A percentile compares a stretch with the other conserved stretches of the same genome.
Evolutionary conservation across 2,113 vertebrate species (phyloP).

Genomic region (Barnardius zonarius): DNA sequence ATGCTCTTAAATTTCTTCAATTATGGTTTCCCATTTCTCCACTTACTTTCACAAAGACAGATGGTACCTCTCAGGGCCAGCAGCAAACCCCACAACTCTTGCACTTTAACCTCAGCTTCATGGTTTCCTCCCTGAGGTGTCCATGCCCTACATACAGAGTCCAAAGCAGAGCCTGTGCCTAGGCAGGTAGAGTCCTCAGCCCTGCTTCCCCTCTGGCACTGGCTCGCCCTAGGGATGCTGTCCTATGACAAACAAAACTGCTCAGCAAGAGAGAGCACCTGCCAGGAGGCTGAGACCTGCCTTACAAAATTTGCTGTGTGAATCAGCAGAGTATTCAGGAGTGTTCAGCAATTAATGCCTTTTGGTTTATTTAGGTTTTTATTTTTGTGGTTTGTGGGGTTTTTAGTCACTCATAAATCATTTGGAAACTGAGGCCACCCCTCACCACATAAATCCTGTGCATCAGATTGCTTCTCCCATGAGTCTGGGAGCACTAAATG

Average conservation of each 20-base stretch:
- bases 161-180: background rate
- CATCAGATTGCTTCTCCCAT: background rate
- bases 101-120: background rate
- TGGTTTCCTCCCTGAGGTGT: background rate
- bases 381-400: background rate
- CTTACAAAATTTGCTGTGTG: background rate
- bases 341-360: background rate
- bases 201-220: fast-evolving
- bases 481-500: background rate
- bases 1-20: background rate
- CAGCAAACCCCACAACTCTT: background rate
- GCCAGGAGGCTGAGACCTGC: background rate
- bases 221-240: background rate
- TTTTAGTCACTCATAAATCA: background rate
- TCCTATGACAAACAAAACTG: background rate
- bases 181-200: background rate
- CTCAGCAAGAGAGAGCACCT: fast-evolving
- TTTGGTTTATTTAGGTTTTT: background rate
- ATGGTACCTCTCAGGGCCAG: background rate
- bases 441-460: fast-evolving
- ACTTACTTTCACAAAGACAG: background rate
- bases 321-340: background rate
- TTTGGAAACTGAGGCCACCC: background rate
- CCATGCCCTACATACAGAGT: no score
- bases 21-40: background rate